These are phyloP conservation scores for Hiodon alosoides DNA, from an alignment of 2,113 vertebrate genomes.

Conservation along the genomic window DNA sequence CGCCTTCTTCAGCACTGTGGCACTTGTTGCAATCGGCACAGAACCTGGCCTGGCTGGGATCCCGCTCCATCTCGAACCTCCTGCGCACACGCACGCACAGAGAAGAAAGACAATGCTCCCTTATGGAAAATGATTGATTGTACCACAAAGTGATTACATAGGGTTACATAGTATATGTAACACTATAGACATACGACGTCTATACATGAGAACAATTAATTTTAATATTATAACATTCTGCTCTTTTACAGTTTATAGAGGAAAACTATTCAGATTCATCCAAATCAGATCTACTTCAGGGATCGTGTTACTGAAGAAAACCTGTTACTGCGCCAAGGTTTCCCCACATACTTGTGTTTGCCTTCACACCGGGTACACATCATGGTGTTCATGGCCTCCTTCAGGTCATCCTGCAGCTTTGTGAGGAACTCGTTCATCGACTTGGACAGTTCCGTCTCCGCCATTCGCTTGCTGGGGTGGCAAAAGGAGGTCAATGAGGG, in stretches of 20 bases:
- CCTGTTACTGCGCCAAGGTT: not conserved
- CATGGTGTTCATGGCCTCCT: slow-evolving; percentile 95
- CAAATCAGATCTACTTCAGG: not conserved
- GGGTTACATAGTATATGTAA: too few species aligned
- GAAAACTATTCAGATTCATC: not conserved
- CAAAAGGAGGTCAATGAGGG: not conserved
- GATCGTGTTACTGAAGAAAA: not conserved
- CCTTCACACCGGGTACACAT: slow-evolving; percentile 91
- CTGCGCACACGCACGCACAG: slow-evolving; percentile 45
- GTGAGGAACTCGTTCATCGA: slow-evolving; percentile 87
- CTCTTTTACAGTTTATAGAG: not conserved
- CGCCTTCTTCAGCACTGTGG: slow-evolving; percentile 85
- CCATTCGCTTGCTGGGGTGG: slow-evolving; percentile 75
- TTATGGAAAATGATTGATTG: not conserved
- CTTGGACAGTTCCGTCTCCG: slow-evolving; percentile 78
- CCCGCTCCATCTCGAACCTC: slow-evolving; percentile 88
- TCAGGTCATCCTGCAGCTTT: slow-evolving; percentile 88
- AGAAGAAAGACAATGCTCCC: not conserved
- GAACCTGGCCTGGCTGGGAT: slow-evolving; percentile 75
- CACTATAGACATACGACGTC: too few species aligned
- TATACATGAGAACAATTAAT: not conserved
- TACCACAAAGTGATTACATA: too few species aligned
- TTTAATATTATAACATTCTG: too few species aligned
- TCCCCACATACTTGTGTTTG: slow-evolving; percentile 78
- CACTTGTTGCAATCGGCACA: slow-evolving; percentile 77